Evolutionary conservation across 2,888 invertebrate species (phyloP).

Genomic region (Cecidostiba fungosa): DNA sequence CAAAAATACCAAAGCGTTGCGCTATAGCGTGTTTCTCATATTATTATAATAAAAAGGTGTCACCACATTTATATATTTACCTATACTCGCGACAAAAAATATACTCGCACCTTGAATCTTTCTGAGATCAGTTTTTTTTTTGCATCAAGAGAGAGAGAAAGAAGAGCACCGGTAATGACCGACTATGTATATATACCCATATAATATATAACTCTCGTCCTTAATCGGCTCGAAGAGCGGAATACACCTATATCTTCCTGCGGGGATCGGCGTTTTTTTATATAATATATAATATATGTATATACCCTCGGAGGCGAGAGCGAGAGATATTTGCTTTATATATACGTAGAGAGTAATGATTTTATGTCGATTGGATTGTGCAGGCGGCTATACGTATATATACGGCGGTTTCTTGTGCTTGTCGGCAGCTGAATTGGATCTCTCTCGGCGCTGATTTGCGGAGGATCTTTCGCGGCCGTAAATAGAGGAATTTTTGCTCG

Average conservation of each 20-base stretch:
- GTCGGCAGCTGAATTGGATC: constrained; percentile 36
- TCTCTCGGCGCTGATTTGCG: constrained; percentile 36
- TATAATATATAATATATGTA: too few species aligned
- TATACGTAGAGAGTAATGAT: constrained; percentile 40
- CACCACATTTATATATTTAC: not conserved
- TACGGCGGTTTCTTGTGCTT: constrained; percentile 18
- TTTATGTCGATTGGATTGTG: constrained; percentile 55
- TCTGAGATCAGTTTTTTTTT: not conserved
- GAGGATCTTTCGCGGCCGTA: constrained; percentile 41
- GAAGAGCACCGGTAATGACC: not conserved
- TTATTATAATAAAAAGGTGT: not conserved
- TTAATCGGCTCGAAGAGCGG: constrained; percentile 9
- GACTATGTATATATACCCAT: not conserved
- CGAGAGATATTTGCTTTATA: constrained; percentile 37
- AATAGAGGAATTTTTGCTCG: constrained; percentile 40
- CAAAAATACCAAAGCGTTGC: not conserved
- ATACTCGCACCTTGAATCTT: not conserved
- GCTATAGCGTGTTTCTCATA: not conserved
- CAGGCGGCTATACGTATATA: too few species aligned
- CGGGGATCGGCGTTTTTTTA: not conserved
- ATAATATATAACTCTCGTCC: not conserved
- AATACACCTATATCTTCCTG: not conserved
- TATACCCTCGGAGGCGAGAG: too few species aligned
- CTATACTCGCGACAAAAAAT: not conserved
- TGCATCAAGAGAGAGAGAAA: too few species aligned